These are phyloP conservation scores for Erynnis tages DNA, from an alignment of 2,888 invertebrate species.

Conservation along the genomic window DNA sequence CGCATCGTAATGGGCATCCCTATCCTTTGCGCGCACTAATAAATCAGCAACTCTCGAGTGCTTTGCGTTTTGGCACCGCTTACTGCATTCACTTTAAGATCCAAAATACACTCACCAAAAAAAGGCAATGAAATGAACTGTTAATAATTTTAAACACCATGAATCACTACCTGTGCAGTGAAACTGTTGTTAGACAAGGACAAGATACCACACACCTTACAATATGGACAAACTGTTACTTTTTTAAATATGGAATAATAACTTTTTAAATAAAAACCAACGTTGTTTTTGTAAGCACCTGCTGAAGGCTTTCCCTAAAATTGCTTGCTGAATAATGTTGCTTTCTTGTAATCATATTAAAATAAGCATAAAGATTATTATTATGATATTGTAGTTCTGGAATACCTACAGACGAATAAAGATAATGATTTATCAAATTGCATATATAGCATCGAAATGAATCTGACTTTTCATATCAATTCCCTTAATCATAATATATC, in stretches of 20 bases:
- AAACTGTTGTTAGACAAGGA: constrained; percentile 39
- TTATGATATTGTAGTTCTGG: too few species aligned
- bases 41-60: constrained; percentile 33
- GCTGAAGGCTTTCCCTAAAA: too few species aligned
- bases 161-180: constrained; percentile 47
- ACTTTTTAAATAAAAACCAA: constrained; percentile 31
- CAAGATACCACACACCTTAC: constrained; percentile 41
- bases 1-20: too few species aligned
- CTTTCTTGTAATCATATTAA: too few species aligned
- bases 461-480: too few species aligned
- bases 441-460: too few species aligned
- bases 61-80: background rate
- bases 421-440: too few species aligned
- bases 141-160: constrained; percentile 32
- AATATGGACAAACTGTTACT: constrained; percentile 10
- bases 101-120: constrained; percentile 14
- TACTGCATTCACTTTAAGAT: constrained; percentile 15
- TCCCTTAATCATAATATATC: too few species aligned
- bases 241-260: constrained; percentile 13
- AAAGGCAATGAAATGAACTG: constrained; percentile 13
- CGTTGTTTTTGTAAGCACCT: too few species aligned
- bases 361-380: too few species aligned
- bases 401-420: too few species aligned
- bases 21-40: constrained; percentile 30
- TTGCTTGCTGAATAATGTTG: too few species aligned